Evolutionary conservation across 2,888 invertebrate species (phyloP).

Genomic region (Synanthedon myopaeformis): DNA sequence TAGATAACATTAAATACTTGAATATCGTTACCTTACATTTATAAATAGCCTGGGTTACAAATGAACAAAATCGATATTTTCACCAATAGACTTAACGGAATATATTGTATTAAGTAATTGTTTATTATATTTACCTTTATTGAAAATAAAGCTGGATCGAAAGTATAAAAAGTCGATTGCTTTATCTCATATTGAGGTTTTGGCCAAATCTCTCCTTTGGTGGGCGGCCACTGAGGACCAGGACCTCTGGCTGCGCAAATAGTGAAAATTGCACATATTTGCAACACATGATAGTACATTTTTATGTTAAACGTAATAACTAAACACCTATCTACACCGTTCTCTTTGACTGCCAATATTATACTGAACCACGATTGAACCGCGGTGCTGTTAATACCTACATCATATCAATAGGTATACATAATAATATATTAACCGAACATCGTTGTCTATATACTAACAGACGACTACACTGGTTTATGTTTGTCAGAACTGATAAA

Average conservation of each 20-base stretch:
- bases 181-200: constrained; percentile 67
- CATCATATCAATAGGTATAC: too few species aligned
- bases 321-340: not conserved
- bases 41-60: too few species aligned
- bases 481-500: too few species aligned
- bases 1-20: too few species aligned
- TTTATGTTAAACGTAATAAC: not conserved
- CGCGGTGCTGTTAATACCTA: too few species aligned
- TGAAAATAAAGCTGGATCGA: constrained; percentile 56
- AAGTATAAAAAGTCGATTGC: constrained; percentile 40
- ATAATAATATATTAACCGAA: too few species aligned
- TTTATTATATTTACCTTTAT: constrained; percentile 46
- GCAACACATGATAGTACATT: constrained; percentile 2
- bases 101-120: not conserved
- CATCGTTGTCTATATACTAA: too few species aligned
- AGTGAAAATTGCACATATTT: constrained; percentile 2
- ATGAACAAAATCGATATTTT: not conserved
- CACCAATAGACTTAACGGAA: not conserved
- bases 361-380: not conserved
- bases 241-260: constrained; percentile 17
- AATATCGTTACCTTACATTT: too few species aligned
- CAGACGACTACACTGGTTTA: too few species aligned
- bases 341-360: not conserved
- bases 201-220: constrained; percentile 78
- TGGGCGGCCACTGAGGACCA: constrained; percentile 65